Evolutionary conservation across 1,140 invertebrate species (phyloP).

Genomic region (Papilio aristodemus): DNA sequence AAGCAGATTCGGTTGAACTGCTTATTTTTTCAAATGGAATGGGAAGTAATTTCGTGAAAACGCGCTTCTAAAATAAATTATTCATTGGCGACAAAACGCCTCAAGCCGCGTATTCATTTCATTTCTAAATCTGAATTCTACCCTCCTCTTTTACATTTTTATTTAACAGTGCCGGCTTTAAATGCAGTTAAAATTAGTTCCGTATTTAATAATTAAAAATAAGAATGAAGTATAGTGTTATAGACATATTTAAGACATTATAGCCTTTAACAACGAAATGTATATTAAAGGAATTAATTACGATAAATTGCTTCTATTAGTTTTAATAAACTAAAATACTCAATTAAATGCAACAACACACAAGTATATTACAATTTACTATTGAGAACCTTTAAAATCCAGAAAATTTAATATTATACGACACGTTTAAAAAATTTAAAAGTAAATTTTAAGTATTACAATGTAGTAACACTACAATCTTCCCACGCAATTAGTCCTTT

Average conservation of each 20-base stretch:
- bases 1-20: slow-evolving; percentile 41
- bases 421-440: no score
- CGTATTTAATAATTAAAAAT: background rate
- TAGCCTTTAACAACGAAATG: no score
- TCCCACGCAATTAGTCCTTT: background rate
- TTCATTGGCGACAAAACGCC: slow-evolving; percentile 77
- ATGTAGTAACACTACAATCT: background rate
- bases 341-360: no score
- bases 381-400: no score
- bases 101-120: slow-evolving; percentile 76
- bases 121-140: slow-evolving; percentile 77
- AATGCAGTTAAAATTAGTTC: slow-evolving; percentile 69
- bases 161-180: slow-evolving; percentile 63
- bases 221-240: no score
- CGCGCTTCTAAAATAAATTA: slow-evolving; percentile 76
- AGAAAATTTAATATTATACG: no score
- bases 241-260: no score
- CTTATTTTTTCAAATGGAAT: slow-evolving; percentile 68
- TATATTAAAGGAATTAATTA: no score
- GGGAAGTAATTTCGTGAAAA: slow-evolving; percentile 76
- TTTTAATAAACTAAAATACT: no score
- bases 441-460: no score
- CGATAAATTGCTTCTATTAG: no score
- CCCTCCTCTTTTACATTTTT: slow-evolving; percentile 66
- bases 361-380: no score